Conservation (phyloP, 2,797 vertebrate genomes). For the Pangasius larnaudii region DNA sequence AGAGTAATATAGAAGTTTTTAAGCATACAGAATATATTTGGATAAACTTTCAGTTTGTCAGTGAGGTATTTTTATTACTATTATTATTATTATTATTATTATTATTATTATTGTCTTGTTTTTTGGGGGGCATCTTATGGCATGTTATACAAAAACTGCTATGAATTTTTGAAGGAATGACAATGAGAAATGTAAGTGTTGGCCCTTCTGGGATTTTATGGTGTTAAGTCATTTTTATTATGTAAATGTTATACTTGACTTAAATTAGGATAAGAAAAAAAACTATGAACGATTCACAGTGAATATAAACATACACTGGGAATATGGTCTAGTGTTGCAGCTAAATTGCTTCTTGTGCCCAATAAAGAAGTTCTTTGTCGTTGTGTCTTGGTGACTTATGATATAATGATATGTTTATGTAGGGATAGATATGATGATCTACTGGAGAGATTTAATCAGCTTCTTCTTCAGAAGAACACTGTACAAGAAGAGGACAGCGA, state of each 20-base stretch:
- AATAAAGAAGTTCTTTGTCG: not conserved
- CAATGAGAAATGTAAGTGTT: not conserved
- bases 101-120: not conserved
- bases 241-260: not conserved
- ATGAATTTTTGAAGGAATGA: not conserved
- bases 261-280: not conserved
- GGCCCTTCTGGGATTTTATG: not conserved
- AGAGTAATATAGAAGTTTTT: too few species aligned
- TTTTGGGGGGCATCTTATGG: not conserved
- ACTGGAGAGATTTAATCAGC: slow-evolving; percentile 67
- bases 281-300: not conserved
- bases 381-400: not conserved
- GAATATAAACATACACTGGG: not conserved
- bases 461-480: slow-evolving; percentile 79
- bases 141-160: not conserved
- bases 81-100: not conserved
- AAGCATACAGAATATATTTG: not conserved
- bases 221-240: not conserved
- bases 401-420: slow-evolving; percentile 4
- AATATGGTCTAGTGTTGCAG: not conserved
- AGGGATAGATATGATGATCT: slow-evolving; percentile 80
- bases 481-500: slow-evolving; percentile 66
- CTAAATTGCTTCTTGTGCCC: not conserved
- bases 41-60: not conserved
- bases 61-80: not conserved